Percentiles rank a stretch among this genome's conserved stretches.
Evolutionary conservation across 2,888 invertebrate genomes (phyloP).

Genomic region (Ophion slaviceki): DNA sequence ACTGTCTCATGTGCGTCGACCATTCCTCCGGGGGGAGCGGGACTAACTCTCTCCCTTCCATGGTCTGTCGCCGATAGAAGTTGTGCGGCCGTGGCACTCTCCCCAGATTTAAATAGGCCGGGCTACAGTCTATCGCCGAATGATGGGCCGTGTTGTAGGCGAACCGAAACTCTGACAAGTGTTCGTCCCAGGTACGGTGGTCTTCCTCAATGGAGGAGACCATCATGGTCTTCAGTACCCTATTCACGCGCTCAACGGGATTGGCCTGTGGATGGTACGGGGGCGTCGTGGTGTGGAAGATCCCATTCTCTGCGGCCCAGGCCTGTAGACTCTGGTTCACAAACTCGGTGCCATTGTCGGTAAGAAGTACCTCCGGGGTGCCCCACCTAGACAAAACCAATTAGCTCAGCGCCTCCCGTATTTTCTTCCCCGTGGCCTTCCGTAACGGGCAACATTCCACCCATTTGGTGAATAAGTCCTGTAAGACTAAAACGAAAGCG

Average conservation of each 20-base stretch:
- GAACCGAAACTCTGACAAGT: constrained; percentile 51
- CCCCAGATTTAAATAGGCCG: constrained; percentile 23
- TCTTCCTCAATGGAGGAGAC: constrained; percentile 30
- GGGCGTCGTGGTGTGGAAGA: constrained; percentile 18
- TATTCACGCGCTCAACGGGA: constrained; percentile 41
- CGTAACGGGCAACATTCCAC: constrained; percentile 61
- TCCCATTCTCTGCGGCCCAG: not conserved
- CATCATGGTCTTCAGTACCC: constrained; percentile 65
- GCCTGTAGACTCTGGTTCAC: not conserved
- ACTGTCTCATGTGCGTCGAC: not conserved
- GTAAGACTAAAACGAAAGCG: constrained; percentile 53
- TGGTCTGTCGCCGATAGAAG: not conserved
- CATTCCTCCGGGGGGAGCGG: not conserved
- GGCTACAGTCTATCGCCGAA: constrained; percentile 35
- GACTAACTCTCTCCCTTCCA: not conserved
- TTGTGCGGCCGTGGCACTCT: constrained; percentile 11
- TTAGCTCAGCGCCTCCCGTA: constrained; percentile 43
- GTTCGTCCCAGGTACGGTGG: constrained; percentile 57
- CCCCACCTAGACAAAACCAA: constrained; percentile 36
- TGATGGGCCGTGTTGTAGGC: constrained; percentile 65
- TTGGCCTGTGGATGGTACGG: constrained; percentile 47
- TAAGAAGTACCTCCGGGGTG: not conserved
- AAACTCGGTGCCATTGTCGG: constrained; percentile 29
- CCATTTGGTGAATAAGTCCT: constrained; percentile 61
- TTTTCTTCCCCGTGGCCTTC: constrained; percentile 56